Conservation (phyloP, 1,140 invertebrate species). For the Dysdera silvatica region DNA sequence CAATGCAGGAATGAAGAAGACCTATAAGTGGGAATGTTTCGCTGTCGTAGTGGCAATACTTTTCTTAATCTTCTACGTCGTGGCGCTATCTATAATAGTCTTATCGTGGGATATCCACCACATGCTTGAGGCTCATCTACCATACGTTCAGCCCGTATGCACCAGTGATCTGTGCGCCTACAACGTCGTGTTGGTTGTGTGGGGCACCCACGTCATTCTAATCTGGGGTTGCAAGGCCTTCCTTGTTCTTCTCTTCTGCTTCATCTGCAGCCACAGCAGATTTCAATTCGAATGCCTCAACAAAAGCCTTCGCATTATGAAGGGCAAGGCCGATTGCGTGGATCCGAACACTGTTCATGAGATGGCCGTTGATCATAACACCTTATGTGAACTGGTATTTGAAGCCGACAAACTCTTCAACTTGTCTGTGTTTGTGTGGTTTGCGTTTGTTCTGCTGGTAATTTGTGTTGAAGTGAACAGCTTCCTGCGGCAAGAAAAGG, state of each 20-base stretch:
- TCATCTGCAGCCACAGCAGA: constrained; percentile 24
- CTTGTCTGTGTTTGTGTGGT: constrained; percentile 20
- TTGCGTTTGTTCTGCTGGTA: constrained; percentile 17
- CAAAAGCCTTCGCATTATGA: constrained; percentile 21
- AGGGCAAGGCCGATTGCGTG: constrained; percentile 18
- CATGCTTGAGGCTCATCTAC: constrained; percentile 26
- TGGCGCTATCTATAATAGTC: constrained; percentile 22
- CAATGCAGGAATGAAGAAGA: constrained; percentile 10
- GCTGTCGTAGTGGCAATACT: constrained; percentile 14
- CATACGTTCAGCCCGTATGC: constrained; percentile 23
- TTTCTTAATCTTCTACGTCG: constrained; percentile 27
- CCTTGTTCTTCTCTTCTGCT: constrained; percentile 27
- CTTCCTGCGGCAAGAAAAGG: constrained; percentile 23
- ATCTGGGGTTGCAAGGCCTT: constrained; percentile 24
- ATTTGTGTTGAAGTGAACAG: constrained; percentile 26
- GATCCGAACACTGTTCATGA: constrained; percentile 16
- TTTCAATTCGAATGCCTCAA: constrained; percentile 28
- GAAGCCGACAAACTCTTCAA: constrained; percentile 21
- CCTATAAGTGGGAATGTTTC: constrained; percentile 22
- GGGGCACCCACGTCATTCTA: constrained; percentile 25
- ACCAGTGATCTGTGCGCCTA: constrained; percentile 16
- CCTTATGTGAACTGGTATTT: constrained; percentile 23
- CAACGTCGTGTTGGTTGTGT: constrained; percentile 22
- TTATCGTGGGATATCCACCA: constrained; percentile 27
- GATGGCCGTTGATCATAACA: constrained; percentile 21